phyloP scores from a whole-genome alignment of 2,888 invertebrate genomes.

The Agriotes lineatus region DNA sequence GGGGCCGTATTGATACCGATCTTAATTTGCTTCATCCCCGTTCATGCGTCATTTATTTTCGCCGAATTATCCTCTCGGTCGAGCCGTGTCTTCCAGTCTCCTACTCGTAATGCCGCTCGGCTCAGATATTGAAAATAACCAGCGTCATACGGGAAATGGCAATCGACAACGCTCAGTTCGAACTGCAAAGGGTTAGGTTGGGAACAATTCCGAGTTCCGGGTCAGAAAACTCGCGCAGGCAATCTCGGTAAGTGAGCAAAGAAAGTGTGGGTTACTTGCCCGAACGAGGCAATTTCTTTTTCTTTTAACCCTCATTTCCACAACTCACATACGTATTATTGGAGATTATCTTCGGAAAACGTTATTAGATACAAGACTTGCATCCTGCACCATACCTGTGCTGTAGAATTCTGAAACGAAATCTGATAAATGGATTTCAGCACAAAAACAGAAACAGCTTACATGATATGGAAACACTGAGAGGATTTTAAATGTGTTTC shows the following conservation, averaged over 20 bases:
- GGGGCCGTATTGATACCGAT: conserved; percentile 51
- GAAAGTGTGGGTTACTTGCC: conserved; percentile 33
- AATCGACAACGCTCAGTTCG: neutral
- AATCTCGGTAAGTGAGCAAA: conserved; percentile 36
- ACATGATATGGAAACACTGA: no score
- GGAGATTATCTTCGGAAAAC: conserved; percentile 29
- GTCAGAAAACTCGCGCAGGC: conserved; percentile 29
- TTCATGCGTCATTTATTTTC: conserved; percentile 51
- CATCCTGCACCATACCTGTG: neutral
- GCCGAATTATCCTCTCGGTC: conserved; percentile 42
- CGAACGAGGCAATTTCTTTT: conserved; percentile 34
- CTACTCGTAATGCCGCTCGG: neutral
- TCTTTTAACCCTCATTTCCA: conserved; percentile 38
- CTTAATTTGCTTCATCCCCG: conserved; percentile 55
- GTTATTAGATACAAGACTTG: conserved; percentile 22
- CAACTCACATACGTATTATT: conserved; percentile 34
- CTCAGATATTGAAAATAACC: conserved; percentile 28
- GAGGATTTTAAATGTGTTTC: no score
- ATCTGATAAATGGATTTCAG: neutral
- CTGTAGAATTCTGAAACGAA: conserved; percentile 1
- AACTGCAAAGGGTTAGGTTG: neutral
- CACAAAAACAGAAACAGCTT: no score
- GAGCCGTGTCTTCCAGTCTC: conserved; percentile 12
- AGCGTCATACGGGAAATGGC: conserved; percentile 26
- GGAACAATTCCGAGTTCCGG: conserved; percentile 31